Percentiles rank a stretch among this genome's conserved stretches.
Evolutionary conservation across 2,888 invertebrate species (phyloP).

Genomic region (Philonicus albiceps): DNA sequence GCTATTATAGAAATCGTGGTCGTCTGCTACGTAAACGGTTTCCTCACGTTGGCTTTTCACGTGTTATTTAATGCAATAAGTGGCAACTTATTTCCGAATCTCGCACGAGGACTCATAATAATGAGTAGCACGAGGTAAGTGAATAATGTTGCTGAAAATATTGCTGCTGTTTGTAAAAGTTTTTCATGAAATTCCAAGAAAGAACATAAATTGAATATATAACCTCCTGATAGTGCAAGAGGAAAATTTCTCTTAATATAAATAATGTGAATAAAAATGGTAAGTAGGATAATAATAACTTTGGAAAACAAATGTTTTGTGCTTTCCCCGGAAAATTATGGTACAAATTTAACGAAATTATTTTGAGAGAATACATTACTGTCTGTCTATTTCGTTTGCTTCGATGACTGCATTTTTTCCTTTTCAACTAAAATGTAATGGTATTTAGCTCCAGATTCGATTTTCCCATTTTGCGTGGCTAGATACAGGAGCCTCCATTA

Average conservation of each 20-base stretch:
- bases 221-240: background rate
- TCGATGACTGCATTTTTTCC: background rate
- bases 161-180: background rate
- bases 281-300: background rate
- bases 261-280: background rate
- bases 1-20: constrained; percentile 6
- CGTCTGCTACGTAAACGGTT: background rate
- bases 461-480: background rate
- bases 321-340: background rate
- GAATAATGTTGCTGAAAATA: background rate
- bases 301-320: background rate
- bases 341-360: background rate
- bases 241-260: background rate
- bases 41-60: constrained; percentile 5
- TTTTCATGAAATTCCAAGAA: background rate
- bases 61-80: constrained; percentile 8
- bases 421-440: background rate
- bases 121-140: background rate
- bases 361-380: background rate
- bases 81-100: background rate
- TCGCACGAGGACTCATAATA: background rate
- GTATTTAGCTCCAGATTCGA: background rate
- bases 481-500: background rate
- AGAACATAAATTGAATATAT: background rate
- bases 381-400: background rate